Evolutionary conservation across 1,140 invertebrate species (phyloP).

Genomic region (Macrobrachium rosenbergii): DNA sequence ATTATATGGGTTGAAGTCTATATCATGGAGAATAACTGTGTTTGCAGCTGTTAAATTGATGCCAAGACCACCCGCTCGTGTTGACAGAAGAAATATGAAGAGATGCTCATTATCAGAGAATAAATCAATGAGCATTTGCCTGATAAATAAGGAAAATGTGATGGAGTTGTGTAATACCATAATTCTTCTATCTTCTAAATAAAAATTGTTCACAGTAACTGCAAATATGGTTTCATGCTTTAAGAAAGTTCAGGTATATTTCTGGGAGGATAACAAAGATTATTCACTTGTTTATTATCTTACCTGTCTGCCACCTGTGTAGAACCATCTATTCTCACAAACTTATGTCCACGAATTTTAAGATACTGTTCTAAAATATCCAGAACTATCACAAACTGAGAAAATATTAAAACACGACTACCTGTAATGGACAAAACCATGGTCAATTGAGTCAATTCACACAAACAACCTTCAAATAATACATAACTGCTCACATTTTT

Average conservation of each 20-base stretch:
- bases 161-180: not conserved
- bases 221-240: not conserved
- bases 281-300: not conserved
- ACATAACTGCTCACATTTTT: too few species aligned
- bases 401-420: conserved; percentile 72
- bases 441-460: not conserved
- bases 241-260: not conserved
- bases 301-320: conserved; percentile 71
- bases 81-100: conserved; percentile 76
- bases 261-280: not conserved
- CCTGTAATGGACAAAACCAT: conserved; percentile 48
- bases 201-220: too few species aligned
- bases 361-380: conserved; percentile 73
- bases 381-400: conserved; percentile 74
- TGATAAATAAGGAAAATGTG: conserved; percentile 57
- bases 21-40: conserved; percentile 76
- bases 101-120: conserved; percentile 72
- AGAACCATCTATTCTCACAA: conserved; percentile 72
- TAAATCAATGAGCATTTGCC: conserved; percentile 74
- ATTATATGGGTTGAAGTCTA: conserved; percentile 93
- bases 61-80: conserved; percentile 75
- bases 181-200: not conserved
- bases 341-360: conserved; percentile 70
- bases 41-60: conserved; percentile 76
- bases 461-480: not conserved